Percentiles rank a stretch among this genome's conserved stretches.
Conservation (phyloP, 2,113 vertebrate species). For the Istiophorus platypterus region DNA sequence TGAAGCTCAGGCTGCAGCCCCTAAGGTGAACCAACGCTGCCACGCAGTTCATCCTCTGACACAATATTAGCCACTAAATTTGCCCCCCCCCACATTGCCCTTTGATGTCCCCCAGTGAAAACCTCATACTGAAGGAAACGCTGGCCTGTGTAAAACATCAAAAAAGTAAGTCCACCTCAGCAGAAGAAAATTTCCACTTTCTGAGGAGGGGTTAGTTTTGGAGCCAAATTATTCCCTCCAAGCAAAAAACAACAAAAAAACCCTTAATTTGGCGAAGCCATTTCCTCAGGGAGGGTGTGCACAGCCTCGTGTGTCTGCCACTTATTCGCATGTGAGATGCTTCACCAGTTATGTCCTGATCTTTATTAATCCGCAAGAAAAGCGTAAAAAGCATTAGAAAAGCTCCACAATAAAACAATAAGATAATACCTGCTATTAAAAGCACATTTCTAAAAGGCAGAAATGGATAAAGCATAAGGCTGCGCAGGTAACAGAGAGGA, state of each 20-base stretch:
- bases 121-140: background rate
- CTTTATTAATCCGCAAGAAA: background rate
- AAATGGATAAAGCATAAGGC: too few species aligned
- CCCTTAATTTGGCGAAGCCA: background rate
- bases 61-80: slow-evolving; percentile 30
- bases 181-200: background rate
- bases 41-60: slow-evolving; percentile 20
- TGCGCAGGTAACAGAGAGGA: too few species aligned
- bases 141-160: background rate
- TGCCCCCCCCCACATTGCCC: background rate
- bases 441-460: too few species aligned
- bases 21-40: slow-evolving; percentile 43
- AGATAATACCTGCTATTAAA: too few species aligned
- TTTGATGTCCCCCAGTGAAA: background rate
- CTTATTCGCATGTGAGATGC: background rate
- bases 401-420: too few species aligned
- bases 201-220: background rate
- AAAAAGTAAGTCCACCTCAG: background rate
- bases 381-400: too few species aligned
- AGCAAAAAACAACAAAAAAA: background rate
- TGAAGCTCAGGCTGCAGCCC: slow-evolving; percentile 31
- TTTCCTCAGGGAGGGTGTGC: background rate
- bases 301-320: background rate
- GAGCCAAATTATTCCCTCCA: background rate
- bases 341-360: background rate